These are phyloP conservation scores for Phyllostomus discolor DNA, from an alignment of 2,113 vertebrate genomes.

Conservation along the genomic window DNA sequence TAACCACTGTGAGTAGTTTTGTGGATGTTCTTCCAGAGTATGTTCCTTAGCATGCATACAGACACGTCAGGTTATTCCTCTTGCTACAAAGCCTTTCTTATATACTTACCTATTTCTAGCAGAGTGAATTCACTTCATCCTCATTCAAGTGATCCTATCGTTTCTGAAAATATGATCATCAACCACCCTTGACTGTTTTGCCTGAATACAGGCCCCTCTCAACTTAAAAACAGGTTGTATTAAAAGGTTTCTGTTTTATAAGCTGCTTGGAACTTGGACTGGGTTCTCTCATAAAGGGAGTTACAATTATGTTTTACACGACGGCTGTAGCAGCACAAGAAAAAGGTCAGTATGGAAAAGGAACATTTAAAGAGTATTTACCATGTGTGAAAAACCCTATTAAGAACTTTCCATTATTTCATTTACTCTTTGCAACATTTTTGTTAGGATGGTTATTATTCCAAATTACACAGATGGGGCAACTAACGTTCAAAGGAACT, in stretches of 20 bases:
- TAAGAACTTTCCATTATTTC: conserved; percentile 49
- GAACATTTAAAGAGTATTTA: conserved; percentile 14
- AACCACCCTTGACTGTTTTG: neutral
- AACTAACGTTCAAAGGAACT: conserved; percentile 5
- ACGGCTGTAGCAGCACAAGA: neutral
- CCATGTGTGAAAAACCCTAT: conserved; percentile 38
- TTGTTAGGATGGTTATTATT: conserved; percentile 13
- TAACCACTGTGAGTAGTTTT: neutral
- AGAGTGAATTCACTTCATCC: neutral
- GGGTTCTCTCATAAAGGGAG: neutral
- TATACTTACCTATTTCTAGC: neutral
- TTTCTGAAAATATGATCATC: neutral
- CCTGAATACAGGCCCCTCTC: neutral
- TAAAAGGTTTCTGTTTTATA: conserved; percentile 41
- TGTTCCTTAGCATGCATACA: neutral
- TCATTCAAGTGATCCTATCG: neutral
- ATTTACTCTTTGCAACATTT: conserved; percentile 28
- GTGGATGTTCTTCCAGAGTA: neutral
- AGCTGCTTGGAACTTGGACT: conserved; percentile 24
- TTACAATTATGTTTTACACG: neutral
- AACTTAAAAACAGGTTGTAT: neutral
- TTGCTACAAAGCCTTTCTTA: neutral
- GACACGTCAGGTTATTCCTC: neutral
- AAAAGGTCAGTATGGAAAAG: conserved; percentile 44
- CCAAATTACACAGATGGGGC: neutral